Evolutionary conservation across 2,113 vertebrate species (phyloP).

Genomic region (Oncorhynchus nerka): DNA sequence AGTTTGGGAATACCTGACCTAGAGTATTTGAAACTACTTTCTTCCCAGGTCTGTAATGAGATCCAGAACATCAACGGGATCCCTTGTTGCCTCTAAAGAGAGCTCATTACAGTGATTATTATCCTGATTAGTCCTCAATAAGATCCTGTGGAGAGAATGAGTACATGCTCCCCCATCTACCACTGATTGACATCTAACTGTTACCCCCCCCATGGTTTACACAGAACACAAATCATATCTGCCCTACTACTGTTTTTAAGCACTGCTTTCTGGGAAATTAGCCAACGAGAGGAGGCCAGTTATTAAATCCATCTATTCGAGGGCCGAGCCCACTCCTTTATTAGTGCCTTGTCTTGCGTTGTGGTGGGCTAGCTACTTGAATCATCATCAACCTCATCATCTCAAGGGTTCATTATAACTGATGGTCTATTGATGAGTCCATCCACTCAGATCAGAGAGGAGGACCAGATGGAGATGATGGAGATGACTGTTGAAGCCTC

Average conservation of each 20-base stretch:
- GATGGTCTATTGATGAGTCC: neutral
- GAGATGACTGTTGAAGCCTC: too few species aligned
- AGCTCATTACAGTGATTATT: constrained; percentile 54
- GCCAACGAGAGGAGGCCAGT: neutral
- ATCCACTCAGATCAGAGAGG: too few species aligned
- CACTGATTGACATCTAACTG: constrained; percentile 35
- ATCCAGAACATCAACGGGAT: constrained; percentile 8
- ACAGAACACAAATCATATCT: constrained; percentile 15
- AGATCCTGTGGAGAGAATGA: constrained; percentile 48
- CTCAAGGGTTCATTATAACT: neutral
- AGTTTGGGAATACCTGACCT: too few species aligned
- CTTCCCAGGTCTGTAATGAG: neutral
- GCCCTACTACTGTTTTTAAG: constrained; percentile 1
- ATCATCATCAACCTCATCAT: neutral
- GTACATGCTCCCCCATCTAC: constrained; percentile 34
- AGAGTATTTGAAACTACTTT: too few species aligned
- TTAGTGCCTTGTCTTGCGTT: neutral
- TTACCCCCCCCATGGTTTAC: constrained; percentile 5
- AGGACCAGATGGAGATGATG: too few species aligned
- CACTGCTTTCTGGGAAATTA: constrained; percentile 23
- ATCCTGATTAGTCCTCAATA: constrained; percentile 50
- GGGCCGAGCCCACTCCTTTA: too few species aligned
- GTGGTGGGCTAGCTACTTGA: neutral
- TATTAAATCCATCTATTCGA: neutral
- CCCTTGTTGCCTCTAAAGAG: constrained; percentile 33